Base-by-base conservation (phyloP, 35 echinoderm and acorn worm species). In the Ophioderma brevispina region DNA sequence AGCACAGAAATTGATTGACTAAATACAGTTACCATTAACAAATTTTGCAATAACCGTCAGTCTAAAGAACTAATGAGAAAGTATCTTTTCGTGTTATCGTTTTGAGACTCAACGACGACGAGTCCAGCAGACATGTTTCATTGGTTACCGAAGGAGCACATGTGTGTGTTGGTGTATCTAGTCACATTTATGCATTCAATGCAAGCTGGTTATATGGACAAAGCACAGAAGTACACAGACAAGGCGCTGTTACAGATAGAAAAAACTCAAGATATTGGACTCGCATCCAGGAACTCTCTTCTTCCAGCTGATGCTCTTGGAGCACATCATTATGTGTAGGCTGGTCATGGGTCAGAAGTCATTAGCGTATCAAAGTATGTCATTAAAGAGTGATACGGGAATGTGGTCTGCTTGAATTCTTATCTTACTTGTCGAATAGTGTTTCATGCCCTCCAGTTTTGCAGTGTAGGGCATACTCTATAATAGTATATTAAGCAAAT, bases 161-260 rank as follows among this genome's bases (percentile, higher is more conserved):
- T 99, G 97, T 99, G 97, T 93, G 94, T 99, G 37, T 86, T 99
- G 77, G 97, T 99, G 0, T 99, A 99, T 52, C 88, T 99, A 87
- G 97, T 97, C 14, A 97, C 95, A 32, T 92, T 98, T 2, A 98
- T 98, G 92, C 96, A 98, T 50, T 98, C 96, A 33, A 98, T 98
- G 96, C 96, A 98, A 82, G 92, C 96, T 32, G 96, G 96, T 78
- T 98, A 98, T 84, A 98, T 98, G 96, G 96, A 98, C 83, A 98
- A 98, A 80, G 96, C 96, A 38, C 96, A 98, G 90, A 98, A 98
- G 87, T 98, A 94, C 90, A 98, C 96, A 42, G 96, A 98, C 92
- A 98, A 98, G 77, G 96, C 96, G 1, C 90, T 98, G 37, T 77
- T 93, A 31, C 96, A 98, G 90, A 98, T 98, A 56, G 93, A 91